Evolutionary conservation across 2,113 vertebrate genomes (phyloP).

Genomic region (Ciconia boyciana): DNA sequence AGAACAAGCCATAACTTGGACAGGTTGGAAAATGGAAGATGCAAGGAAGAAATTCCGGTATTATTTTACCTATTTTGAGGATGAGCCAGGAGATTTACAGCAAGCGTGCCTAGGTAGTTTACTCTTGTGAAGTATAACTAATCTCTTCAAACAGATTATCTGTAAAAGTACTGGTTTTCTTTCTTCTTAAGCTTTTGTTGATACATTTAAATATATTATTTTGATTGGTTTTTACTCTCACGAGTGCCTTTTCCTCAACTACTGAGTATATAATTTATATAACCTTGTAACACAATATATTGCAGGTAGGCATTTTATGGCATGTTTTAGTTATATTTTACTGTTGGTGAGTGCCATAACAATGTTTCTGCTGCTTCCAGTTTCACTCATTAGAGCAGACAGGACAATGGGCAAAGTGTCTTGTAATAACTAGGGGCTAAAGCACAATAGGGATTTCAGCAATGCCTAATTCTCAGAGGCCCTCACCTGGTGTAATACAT

Average conservation of each 20-base stretch:
- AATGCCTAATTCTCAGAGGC: background rate
- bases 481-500: background rate
- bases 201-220: background rate
- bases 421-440: background rate
- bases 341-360: background rate
- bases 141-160: background rate
- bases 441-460: background rate
- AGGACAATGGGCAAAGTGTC: background rate
- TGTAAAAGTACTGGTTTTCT: background rate
- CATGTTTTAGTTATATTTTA: constrained; percentile 6
- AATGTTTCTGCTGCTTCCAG: background rate
- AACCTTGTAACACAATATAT: background rate
- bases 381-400: background rate
- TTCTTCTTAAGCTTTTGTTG: background rate
- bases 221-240: background rate
- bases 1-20: background rate
- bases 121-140: background rate
- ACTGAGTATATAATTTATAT: background rate
- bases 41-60: background rate
- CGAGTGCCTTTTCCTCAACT: background rate
- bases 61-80: background rate
- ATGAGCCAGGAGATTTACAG: background rate
- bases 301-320: background rate
- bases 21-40: background rate
- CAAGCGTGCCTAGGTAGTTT: background rate